Evolutionary conservation across 2,888 invertebrate genomes (phyloP), one percentile per base, ranked within the genome.

Genomic region (Pollenia amentaria): DNA sequence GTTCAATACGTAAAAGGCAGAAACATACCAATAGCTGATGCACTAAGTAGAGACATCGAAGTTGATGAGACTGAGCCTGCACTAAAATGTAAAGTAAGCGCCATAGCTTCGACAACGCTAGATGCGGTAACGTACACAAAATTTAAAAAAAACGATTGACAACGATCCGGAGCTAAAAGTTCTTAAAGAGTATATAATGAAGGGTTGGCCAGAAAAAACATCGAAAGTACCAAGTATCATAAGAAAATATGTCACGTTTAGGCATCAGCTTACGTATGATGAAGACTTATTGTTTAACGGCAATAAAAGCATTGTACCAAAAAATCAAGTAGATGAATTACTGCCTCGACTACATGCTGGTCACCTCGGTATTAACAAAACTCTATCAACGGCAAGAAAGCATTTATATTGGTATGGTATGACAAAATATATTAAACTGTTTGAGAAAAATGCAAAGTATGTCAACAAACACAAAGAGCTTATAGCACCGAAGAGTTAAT

Each of bases 1-100:
- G 87, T 90, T 9, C 55, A 69, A n/a, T 90, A 42, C 42, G 42
- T 42, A 42, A 42, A 42, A 42, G 42, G 42, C 42, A 42, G 42
- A 42, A 42, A 9, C 6, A 42, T 42, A 42, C 42, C 42, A 42
- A 42, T 8, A 42, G 42, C 42, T 42, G 6, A 42, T 42, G 42
- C 42, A 42, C 9, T 42, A 42, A 42, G 42, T 42, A 42, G 42
- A 42, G 42, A 42, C 42, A 42, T 42, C 42, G 6, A 42, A 42
- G 42, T 42, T 42, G 9, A 42, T 42, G 42, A 42, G 9, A 42
- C 42, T 42, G 42, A 42, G 9, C 42, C 42, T 42, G 42, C 6
- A 42, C 42, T 42, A 46, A 44, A 46, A 46, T 46, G 67, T 11
- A 69, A 69, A 69, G 51, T 69, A 51, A 69, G 67, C 2, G 42